phyloP scores from a whole-genome alignment of 1,140 invertebrate genomes.

The Holotrichia oblita region DNA sequence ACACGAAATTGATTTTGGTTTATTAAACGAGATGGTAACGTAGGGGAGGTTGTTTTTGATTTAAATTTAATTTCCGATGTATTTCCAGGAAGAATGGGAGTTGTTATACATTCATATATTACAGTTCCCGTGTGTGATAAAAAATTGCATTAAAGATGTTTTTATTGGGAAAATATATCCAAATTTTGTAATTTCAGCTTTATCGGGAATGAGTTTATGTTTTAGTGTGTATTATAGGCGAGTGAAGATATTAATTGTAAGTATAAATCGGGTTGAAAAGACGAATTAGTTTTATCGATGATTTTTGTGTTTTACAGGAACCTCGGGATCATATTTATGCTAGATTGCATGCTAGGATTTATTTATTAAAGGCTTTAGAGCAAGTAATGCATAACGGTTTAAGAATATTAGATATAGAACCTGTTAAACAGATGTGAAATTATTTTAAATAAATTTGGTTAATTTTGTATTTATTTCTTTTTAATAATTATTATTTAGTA shows the following conservation, averaged over 20 bases:
- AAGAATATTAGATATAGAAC: conserved; percentile 69
- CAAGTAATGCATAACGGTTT: conserved; percentile 70
- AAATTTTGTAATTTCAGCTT: conserved; percentile 71
- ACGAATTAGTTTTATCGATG: no score
- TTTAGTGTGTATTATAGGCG: conserved; percentile 78
- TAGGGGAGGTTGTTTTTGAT: not conserved
- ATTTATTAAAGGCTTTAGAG: conserved; percentile 71
- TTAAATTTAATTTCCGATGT: not conserved
- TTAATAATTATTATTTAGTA: no score
- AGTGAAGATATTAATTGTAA: conserved; percentile 73
- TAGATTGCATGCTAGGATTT: conserved; percentile 71
- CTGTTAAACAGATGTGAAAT: conserved; percentile 71
- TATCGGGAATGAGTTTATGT: conserved; percentile 68
- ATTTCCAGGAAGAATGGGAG: conserved; percentile 73
- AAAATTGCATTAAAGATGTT: conserved; percentile 63
- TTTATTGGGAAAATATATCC: conserved; percentile 63
- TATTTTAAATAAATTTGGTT: not conserved
- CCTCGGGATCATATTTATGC: conserved; percentile 70
- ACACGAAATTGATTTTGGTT: conserved; percentile 67
- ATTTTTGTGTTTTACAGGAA: conserved; percentile 65
- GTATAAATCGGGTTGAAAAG: conserved; percentile 48
- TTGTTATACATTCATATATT: conserved; percentile 73
- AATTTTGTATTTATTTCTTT: not conserved
- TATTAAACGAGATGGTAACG: conserved; percentile 70
- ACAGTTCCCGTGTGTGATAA: conserved; percentile 68